phyloP scores from a whole-genome alignment of 2,113 vertebrate genomes.

The Nesospiza acunhae region DNA sequence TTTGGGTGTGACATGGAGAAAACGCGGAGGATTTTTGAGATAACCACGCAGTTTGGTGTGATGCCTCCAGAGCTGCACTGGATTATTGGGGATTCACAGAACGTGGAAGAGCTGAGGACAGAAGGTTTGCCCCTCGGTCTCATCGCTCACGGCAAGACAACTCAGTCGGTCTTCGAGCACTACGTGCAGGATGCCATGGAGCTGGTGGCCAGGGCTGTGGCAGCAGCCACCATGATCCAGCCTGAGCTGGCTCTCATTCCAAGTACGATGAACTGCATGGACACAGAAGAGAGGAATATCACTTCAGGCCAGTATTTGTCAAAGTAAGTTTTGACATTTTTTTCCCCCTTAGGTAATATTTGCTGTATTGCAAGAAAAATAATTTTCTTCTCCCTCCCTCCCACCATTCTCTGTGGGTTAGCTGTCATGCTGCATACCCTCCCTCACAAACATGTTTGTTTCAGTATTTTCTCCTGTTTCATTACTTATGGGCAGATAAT shows the following conservation, averaged over 20 bases:
- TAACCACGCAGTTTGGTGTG: slow-evolving; percentile 77
- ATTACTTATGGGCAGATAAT: neutral
- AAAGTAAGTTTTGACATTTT: slow-evolving; percentile 77
- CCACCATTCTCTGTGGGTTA: neutral
- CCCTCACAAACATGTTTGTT: neutral
- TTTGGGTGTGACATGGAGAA: slow-evolving; percentile 93
- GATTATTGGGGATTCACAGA: slow-evolving; percentile 95
- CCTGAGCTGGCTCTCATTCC: slow-evolving; percentile 92
- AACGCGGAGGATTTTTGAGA: slow-evolving; percentile 82
- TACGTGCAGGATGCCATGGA: slow-evolving; percentile 94
- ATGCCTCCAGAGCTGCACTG: slow-evolving; percentile 85
- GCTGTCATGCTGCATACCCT: neutral
- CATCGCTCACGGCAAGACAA: slow-evolving; percentile 91
- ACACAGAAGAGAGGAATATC: slow-evolving; percentile 79
- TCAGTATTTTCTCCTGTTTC: neutral
- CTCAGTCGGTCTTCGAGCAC: slow-evolving; percentile 85
- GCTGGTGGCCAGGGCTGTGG: slow-evolving; percentile 88
- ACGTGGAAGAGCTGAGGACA: slow-evolving; percentile 90
- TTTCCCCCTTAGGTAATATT: neutral
- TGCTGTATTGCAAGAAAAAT: neutral
- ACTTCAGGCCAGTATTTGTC: slow-evolving; percentile 93
- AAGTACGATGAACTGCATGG: slow-evolving; percentile 93
- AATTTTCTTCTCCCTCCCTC: neutral
- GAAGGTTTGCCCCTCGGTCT: slow-evolving; percentile 92
- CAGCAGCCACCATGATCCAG: slow-evolving; percentile 84